A percentile compares a stretch with the other conserved stretches of the same genome.
phyloP scores from a whole-genome alignment of 53 echinoderm and acorn worm species.

The Echinometra lucunter region DNA sequence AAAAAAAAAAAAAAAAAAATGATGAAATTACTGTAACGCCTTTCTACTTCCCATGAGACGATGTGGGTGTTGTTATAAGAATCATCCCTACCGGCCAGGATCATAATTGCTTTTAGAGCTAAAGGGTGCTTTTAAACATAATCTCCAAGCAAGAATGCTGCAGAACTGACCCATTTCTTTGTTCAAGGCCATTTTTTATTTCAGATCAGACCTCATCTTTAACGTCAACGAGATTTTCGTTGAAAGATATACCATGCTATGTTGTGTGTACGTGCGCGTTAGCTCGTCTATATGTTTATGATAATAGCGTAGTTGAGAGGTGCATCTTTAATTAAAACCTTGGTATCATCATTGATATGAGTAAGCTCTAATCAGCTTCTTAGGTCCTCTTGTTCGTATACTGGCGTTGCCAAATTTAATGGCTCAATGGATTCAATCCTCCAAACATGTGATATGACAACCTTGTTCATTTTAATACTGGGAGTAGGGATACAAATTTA shows the following conservation, averaged over 20 bases:
- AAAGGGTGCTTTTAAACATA: conserved; percentile 16
- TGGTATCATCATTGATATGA: too few species aligned
- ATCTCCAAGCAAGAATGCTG: neutral
- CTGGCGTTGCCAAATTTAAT: neutral
- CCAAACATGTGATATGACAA: too few species aligned
- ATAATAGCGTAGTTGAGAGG: too few species aligned
- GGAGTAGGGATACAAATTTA: neutral
- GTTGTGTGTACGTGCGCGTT: too few species aligned
- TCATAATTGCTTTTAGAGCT: neutral
- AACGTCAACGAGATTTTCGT: too few species aligned
- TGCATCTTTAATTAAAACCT: too few species aligned
- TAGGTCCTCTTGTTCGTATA: neutral
- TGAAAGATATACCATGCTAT: too few species aligned
- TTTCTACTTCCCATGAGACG: neutral
- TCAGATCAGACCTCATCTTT: too few species aligned
- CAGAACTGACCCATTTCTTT: neutral
- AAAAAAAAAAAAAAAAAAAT: too few species aligned
- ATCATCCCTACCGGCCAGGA: neutral
- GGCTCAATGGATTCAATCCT: neutral
- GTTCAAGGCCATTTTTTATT: neutral
- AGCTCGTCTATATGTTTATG: too few species aligned
- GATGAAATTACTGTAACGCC: neutral
- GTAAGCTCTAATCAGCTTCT: too few species aligned
- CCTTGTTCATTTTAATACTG: neutral
- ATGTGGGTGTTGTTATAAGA: neutral